Conservation (phyloP, 1,140 invertebrate genomes). For the Artemia franciscana region DNA sequence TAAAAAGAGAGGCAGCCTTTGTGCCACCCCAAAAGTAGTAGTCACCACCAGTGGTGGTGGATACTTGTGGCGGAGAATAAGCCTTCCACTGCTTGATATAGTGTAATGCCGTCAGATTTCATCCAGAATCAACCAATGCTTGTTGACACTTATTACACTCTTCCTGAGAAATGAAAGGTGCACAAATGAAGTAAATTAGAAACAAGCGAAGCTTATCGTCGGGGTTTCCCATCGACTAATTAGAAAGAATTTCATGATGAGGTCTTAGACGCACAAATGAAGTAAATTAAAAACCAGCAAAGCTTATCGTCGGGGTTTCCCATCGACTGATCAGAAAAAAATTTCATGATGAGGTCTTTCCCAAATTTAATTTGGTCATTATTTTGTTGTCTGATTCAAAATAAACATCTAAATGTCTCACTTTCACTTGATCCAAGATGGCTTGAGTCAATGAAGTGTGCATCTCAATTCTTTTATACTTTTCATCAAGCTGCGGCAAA, state of each 20-base stretch:
- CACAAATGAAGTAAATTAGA: no score
- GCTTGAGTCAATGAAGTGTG: constrained; percentile 92
- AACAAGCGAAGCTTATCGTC: no score
- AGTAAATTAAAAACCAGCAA: constrained; percentile 81
- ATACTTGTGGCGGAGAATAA: constrained; percentile 15
- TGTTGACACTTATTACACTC: constrained; percentile 60
- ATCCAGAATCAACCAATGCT: constrained; percentile 51
- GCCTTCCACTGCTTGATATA: constrained; percentile 80
- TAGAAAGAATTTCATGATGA: no score
- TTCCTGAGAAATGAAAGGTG: constrained; percentile 47
- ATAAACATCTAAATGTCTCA: constrained; percentile 71
- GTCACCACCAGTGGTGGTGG: constrained; percentile 36
- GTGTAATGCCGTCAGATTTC: constrained; percentile 52
- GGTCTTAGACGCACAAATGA: constrained; percentile 49
- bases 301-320: constrained; percentile 81
- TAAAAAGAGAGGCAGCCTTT: constrained; percentile 93
- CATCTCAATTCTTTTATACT: constrained; percentile 91
- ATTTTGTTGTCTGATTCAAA: constrained; percentile 97
- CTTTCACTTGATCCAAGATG: constrained; percentile 74
- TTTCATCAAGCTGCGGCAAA: constrained; percentile 83
- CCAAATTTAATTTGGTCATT: constrained; percentile 46
- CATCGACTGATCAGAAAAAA: constrained; percentile 58
- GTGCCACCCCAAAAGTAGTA: constrained; percentile 81
- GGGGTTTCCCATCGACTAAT: no score
- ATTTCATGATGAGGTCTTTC: constrained; percentile 49